phyloP scores from a whole-genome alignment of 2,888 invertebrate species.

The Zeuzera pyrina region DNA sequence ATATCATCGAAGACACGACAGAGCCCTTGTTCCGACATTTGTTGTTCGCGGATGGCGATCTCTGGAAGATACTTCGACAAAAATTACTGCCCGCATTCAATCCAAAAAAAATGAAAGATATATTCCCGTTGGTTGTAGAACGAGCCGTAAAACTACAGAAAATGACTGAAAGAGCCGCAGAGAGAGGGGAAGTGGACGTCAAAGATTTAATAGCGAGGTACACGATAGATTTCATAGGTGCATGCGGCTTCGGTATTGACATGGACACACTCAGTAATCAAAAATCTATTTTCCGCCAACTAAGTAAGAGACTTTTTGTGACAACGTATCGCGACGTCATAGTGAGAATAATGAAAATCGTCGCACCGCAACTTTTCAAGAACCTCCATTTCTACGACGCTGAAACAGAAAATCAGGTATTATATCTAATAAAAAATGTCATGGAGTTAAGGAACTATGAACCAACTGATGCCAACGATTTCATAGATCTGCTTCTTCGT shows the following conservation, averaged over 20 bases:
- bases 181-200: conserved; percentile 15
- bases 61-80: conserved; percentile 13
- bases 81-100: conserved; percentile 17
- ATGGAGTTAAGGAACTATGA: conserved; percentile 23
- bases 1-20: conserved; percentile 8
- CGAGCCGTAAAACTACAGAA: conserved; percentile 13
- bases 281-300: conserved; percentile 23
- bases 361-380: conserved; percentile 21
- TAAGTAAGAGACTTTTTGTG: conserved; percentile 20
- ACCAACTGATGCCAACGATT: conserved; percentile 15
- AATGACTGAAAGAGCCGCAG: conserved; percentile 5
- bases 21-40: conserved; percentile 17
- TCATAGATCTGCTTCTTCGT: conserved; percentile 7
- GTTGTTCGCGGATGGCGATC: conserved; percentile 18
- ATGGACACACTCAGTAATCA: conserved; percentile 25
- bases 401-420: conserved; percentile 20
- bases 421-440: conserved; percentile 21
- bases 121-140: conserved; percentile 20
- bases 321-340: conserved; percentile 18
- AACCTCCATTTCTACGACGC: conserved; percentile 15
- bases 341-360: conserved; percentile 17
- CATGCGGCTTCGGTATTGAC: conserved; percentile 31
- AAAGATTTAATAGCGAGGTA: conserved; percentile 30
- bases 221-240: conserved; percentile 31
- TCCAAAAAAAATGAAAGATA: conserved; percentile 19